Percentiles rank a stretch among this genome's conserved stretches.
Conservation (phyloP, 1,140 invertebrate genomes). For the Andrena cerasifolii region DNA sequence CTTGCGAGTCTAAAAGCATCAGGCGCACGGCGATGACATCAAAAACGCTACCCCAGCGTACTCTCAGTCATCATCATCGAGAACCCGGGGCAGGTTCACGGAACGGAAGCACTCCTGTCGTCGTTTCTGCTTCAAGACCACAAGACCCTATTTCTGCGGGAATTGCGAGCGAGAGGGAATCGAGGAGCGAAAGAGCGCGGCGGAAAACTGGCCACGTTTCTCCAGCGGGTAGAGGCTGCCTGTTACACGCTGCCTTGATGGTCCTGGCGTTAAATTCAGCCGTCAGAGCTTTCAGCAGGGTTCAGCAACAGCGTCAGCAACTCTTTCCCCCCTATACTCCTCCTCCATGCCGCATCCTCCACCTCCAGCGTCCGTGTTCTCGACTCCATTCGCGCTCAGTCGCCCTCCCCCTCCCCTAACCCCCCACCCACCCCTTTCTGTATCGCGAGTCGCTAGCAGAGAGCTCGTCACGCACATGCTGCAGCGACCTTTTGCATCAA, state of each 20-base stretch:
- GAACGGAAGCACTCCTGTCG: slow-evolving; percentile 17
- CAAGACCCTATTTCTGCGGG: background rate
- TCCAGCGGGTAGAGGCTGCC: slow-evolving; percentile 30
- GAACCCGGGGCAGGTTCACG: slow-evolving; percentile 10
- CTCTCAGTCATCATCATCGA: slow-evolving; percentile 16
- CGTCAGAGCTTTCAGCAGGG: slow-evolving; percentile 64
- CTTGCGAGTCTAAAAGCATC: background rate
- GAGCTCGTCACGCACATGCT: slow-evolving; percentile 77
- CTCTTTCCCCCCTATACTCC: slow-evolving; percentile 41
- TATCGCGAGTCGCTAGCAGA: slow-evolving; percentile 34
- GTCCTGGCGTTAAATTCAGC: slow-evolving; percentile 75
- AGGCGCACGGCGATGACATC: background rate
- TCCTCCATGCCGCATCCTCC: slow-evolving; percentile 18
- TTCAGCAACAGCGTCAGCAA: slow-evolving; percentile 55
- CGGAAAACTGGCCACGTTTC: slow-evolving; percentile 53
- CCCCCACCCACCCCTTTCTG: slow-evolving; percentile 17
- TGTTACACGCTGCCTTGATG: slow-evolving; percentile 55
- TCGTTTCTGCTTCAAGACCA: background rate
- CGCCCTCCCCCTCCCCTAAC: background rate
- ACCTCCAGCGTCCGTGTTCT: slow-evolving; percentile 11
- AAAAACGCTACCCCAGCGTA: background rate
- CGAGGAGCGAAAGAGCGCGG: slow-evolving; percentile 10
- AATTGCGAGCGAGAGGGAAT: background rate
- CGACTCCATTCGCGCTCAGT: slow-evolving; percentile 30
- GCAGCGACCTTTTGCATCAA: slow-evolving; percentile 78